Percentiles rank a stretch among this genome's conserved stretches.
phyloP scores from a whole-genome alignment of 2,797 vertebrate genomes.

The Centropyge bicolor region DNA sequence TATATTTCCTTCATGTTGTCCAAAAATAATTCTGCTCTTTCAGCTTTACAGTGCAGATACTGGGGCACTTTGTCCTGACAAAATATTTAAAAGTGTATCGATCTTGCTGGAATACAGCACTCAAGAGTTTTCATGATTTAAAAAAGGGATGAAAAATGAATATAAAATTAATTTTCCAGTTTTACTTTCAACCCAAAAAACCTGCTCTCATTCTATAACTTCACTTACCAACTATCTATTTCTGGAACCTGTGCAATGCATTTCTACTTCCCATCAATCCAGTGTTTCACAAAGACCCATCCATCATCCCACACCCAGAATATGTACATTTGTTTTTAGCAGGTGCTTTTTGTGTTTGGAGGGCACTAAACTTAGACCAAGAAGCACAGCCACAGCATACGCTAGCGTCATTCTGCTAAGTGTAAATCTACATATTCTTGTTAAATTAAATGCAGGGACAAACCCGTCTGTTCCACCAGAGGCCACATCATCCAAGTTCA shows the following conservation, averaged over 20 bases:
- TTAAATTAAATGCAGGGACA: constrained; percentile 12
- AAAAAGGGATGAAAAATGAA: constrained; percentile 16
- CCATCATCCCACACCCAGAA: background rate
- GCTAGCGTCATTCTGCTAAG: background rate
- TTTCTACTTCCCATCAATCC: constrained; percentile 29
- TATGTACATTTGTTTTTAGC: constrained; percentile 7
- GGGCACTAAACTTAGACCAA: background rate
- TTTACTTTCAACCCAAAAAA: constrained; percentile 25
- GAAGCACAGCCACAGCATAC: background rate
- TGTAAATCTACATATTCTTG: constrained; percentile 3
- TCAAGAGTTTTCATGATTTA: background rate
- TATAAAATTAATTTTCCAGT: constrained; percentile 51
- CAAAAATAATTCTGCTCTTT: constrained; percentile 29
- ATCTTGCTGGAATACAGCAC: constrained; percentile 49
- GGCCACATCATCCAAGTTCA: background rate
- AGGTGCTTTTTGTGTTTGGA: background rate
- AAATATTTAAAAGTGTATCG: constrained; percentile 22
- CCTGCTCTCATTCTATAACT: background rate
- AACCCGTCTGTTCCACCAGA: constrained; percentile 6
- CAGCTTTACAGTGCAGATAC: constrained; percentile 33
- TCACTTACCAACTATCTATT: background rate
- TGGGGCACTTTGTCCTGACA: constrained; percentile 46
- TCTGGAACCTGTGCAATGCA: background rate
- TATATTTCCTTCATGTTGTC: constrained; percentile 42
- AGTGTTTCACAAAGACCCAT: constrained; percentile 46